phyloP scores from a whole-genome alignment of 2,797 vertebrate genomes.

The Staurois parvus region DNA sequence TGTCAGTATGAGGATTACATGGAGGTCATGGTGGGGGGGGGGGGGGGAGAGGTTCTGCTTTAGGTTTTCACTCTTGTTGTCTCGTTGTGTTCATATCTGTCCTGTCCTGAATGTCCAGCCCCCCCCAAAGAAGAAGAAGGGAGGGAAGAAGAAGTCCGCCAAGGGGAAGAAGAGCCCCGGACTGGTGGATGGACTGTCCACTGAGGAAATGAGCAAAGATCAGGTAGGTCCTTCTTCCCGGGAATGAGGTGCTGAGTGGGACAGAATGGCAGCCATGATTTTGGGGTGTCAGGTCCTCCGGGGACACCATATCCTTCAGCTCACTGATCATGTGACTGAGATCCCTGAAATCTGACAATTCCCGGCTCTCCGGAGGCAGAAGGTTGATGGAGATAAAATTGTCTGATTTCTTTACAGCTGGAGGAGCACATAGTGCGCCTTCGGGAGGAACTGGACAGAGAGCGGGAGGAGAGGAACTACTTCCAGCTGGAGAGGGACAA shows the following conservation, averaged over 20 bases:
- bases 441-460: conserved; percentile 85
- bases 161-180: conserved; percentile 66
- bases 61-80: neutral
- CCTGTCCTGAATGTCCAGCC: conserved; percentile 69
- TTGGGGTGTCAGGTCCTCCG: no score
- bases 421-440: conserved; percentile 79
- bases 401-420: conserved; percentile 72
- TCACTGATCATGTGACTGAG: no score
- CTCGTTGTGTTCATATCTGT: neutral
- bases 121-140: conserved; percentile 65
- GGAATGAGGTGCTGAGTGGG: neutral
- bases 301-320: no score
- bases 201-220: conserved; percentile 75
- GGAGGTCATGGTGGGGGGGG: no score
- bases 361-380: no score
- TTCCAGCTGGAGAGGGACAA: conserved; percentile 90
- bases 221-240: conserved; percentile 74
- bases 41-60: no score
- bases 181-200: conserved; percentile 68
- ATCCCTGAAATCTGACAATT: no score
- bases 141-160: conserved; percentile 57
- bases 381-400: neutral
- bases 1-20: no score
- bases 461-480: conserved; percentile 88
- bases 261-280: no score